Evolutionary conservation across 2,113 vertebrate genomes (phyloP), one percentile per base, ranked within the genome.

Genomic region (Capricornis sumatraensis): DNA sequence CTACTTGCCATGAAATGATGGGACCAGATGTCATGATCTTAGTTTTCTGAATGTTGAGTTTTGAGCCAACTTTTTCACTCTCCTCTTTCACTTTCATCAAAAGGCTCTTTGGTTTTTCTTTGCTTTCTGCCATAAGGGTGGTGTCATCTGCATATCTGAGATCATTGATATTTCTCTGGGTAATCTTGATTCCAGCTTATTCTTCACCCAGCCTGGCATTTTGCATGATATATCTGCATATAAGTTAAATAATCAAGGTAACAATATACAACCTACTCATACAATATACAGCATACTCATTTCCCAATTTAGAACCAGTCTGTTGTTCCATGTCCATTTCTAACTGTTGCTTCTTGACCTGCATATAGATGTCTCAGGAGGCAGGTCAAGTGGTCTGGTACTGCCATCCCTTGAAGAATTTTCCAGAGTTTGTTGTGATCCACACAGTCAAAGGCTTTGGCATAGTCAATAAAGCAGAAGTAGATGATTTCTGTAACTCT

Each of bases 271-370:
- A 2, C 2, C 17, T 67, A 57, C 9, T 57, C 23, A 57, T 57
- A 57, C 23, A 57, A 57, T 57, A 25, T 57, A 57, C n/a, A n/a
- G 5, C 0, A 0, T 36, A 19, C 17, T 67, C 33, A n/a, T 67
- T 67, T 67, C 64, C 64, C 64, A 67, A 36, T 36, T 67, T 67
- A 9, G 7, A 64, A 64, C 33, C 33, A 36, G 33, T 19, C 64
- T 67, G 64, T 67, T 67, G 16, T 36, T 67, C 33, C 64, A n/a
- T n/a, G 64, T 67, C 33, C 64, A 67, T n/a, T 67, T 67, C 33
- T 67, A 36, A 19, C 64, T 67, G 64, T n/a, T 67, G 33, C 16
- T 67, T 67, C 30, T 36, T 67, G 64, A 67, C 4, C 33, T 36
- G 17, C 64, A 21, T 67, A 19, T 67, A 67, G 17, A 67, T 67